Evolutionary conservation across 2,888 invertebrate genomes (phyloP).

Genomic region (Stratiomys singularior): DNA sequence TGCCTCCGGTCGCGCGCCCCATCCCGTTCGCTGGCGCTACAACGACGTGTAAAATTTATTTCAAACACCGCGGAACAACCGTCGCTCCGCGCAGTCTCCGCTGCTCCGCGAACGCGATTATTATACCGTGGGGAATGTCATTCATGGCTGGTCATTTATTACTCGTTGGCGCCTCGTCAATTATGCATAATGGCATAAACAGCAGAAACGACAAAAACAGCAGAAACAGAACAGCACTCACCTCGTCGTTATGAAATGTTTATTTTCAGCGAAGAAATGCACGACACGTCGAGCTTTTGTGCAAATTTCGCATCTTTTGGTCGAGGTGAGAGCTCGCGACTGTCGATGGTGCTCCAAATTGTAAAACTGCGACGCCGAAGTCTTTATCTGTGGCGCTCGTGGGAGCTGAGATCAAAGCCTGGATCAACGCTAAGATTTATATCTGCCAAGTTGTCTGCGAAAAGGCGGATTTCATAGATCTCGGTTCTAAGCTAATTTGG

Average conservation of each 20-base stretch:
- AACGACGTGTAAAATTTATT: conserved; percentile 31
- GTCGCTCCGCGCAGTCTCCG: neutral
- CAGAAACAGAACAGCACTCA: neutral
- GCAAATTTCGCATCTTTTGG: neutral
- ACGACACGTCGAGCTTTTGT: neutral
- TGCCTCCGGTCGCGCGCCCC: neutral
- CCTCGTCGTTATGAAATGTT: conserved; percentile 37
- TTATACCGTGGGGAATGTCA: conserved; percentile 28
- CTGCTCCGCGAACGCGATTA: neutral
- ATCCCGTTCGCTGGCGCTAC: neutral
- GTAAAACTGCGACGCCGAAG: too few species aligned
- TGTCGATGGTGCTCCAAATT: too few species aligned
- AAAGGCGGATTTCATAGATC: too few species aligned
- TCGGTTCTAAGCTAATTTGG: too few species aligned
- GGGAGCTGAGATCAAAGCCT: too few species aligned
- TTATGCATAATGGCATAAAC: conserved; percentile 38
- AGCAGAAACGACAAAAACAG: conserved; percentile 11
- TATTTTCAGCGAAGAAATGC: conserved; percentile 31
- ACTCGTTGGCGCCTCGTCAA: conserved; percentile 42
- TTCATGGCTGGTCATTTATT: conserved; percentile 43
- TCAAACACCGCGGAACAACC: conserved; percentile 14
- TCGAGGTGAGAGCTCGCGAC: too few species aligned
- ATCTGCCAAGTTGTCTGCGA: too few species aligned
- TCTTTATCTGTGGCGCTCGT: too few species aligned
- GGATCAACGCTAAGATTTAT: too few species aligned